Evolutionary conservation across 2,888 invertebrate species (phyloP), one percentile per base, ranked within the genome.

Genomic region (Polia nebulosa): DNA sequence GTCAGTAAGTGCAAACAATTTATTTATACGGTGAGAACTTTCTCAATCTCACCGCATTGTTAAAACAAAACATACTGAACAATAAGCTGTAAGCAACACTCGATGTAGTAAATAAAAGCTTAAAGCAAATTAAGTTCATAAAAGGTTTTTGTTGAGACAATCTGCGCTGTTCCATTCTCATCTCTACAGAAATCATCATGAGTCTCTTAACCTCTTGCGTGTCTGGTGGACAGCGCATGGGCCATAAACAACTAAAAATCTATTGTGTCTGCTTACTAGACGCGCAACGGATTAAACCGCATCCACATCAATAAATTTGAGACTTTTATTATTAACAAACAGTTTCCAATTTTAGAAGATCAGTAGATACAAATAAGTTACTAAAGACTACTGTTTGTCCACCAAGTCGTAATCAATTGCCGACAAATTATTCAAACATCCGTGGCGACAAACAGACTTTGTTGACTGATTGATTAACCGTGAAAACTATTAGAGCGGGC

Each of bases 391-490:
- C 44, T 45, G 59, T 53, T 49, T 60, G 64, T 51, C 34, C 25
- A 53, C n/a, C 20, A 27, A 67, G 39, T 29, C 3, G 52, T 73
- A 72, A 83, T 78, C 66, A 78, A 81, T 81, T 73, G 82, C 59
- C 41, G 49, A 62, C 59, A 57, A 73, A 75, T 81, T 78, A 77
- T 64, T 70, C 67, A 72, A 76, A 72, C 53, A 72, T 76, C 64
- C n/a, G 52, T 45, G 53, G 60, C 32, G 80, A 83, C 78, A 78
- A 83, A 83, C 55, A 57, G 57, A 66, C 56, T 69, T 62, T 66
- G 61, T 62, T 78, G 81, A 82, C 72, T 66, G 74, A 82, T 80
- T 66, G 74, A 82, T 80, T 74, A 67, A 59, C 58, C 55, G 52
- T 67, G 58, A 62, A 61, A 66, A 71, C 63, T 45, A 68, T 76